Base-by-base conservation (phyloP, 2,797 vertebrate species). In the Pempheris klunzingeri region DNA sequence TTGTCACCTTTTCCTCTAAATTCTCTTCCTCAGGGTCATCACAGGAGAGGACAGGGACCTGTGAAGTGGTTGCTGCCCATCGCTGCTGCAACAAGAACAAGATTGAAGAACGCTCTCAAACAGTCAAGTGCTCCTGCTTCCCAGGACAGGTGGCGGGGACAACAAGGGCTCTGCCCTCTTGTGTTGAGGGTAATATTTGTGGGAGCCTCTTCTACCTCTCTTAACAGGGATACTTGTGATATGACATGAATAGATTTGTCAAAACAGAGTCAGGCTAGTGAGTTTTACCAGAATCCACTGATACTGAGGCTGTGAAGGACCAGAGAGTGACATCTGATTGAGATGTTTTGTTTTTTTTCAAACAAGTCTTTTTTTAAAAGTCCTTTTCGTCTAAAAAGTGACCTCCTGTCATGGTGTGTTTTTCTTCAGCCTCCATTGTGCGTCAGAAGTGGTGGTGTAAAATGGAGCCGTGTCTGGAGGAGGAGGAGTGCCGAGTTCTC, bases 21-120 rank as follows among this genome's bases (percentile, higher is more conserved):
- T 80, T 75, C 13, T 82, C 66, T 39, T 77, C 52, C 9, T 46
- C 71, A 98, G 97, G 95, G 55, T 94, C 95, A 64, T 93, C 95
- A 64, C 94, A 97, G 59, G 96, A 97, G 79, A 97, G 96, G 88
- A 97, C 97, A 36, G 98, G 97, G 32, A 98, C 97, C 0, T 99
- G 98, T 49, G 97, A 99, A 83, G 97, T 99, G 38, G 96, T 99
- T 4, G 96, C 96, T 0, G 95, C 97, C 71, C 97, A 97, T 88
- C 96, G 97, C 2, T 99, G 98, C 93, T 99, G 97, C 95, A 99
- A 99, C 84, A 99, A 95, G 94, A 98, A 98, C 93, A 96, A 96
- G 50, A 97, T 99, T 59, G 97, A 99, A 85, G 97, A 99, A 80
- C 95, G 96, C 18, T 99, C 97, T 0, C 97, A 99, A 74, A 99